Evolutionary conservation across 1,140 invertebrate genomes (phyloP).

Genomic region (Leptinotarsa texana): DNA sequence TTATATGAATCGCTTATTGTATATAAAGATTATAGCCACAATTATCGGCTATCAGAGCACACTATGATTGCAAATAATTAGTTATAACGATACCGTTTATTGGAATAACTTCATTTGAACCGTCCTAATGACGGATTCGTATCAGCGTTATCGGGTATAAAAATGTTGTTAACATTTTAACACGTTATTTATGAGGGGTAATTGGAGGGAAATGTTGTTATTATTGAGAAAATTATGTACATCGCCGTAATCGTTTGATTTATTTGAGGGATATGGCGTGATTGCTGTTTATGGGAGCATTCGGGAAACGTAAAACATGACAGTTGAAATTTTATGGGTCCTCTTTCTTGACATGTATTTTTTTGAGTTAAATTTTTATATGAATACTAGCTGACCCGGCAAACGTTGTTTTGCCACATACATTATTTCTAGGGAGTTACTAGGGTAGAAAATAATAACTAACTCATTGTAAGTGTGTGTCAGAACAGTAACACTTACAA

Average conservation of each 20-base stretch:
- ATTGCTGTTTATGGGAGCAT: not conserved
- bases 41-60: constrained; percentile 27
- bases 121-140: not conserved
- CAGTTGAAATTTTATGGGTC: not conserved
- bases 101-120: constrained; percentile 28
- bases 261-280: not conserved
- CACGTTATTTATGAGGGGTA: constrained; percentile 20
- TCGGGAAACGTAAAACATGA: not conserved
- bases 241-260: not conserved
- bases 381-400: too few relatives aligned
- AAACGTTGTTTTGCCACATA: too few relatives aligned
- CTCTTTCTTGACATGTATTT: not conserved
- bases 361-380: too few relatives aligned
- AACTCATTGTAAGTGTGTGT: too few relatives aligned
- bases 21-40: constrained; percentile 26
- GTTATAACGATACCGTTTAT: constrained; percentile 26
- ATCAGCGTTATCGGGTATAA: constrained; percentile 9
- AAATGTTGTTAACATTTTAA: constrained; percentile 27
- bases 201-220: constrained; percentile 10
- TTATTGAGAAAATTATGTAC: constrained; percentile 13
- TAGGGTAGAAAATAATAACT: too few relatives aligned
- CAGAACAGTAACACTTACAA: too few relatives aligned
- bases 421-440: too few relatives aligned
- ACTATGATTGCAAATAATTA: constrained; percentile 29
- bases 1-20: constrained; percentile 26